A percentile compares a stretch with the other conserved stretches of the same genome.
Evolutionary conservation across 30 jellyfish, hydroid and myxozoan species (phyloP).

Genomic region (Cassiopea andromeda): DNA sequence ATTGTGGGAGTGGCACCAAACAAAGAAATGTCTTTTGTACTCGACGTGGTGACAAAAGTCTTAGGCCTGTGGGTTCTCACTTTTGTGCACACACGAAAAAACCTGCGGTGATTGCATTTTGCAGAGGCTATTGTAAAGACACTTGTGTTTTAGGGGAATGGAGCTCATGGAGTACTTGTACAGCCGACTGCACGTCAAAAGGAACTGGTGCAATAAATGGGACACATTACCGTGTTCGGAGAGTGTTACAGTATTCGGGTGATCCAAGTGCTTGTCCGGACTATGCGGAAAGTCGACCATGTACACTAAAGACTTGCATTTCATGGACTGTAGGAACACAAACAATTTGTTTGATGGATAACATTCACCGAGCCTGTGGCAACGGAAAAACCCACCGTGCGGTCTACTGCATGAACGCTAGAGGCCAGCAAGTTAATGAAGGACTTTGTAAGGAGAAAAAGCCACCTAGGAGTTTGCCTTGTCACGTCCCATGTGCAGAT

Average conservation of each 20-base stretch:
- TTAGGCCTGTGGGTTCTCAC: slow-evolving; percentile 56
- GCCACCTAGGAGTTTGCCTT: slow-evolving; percentile 66
- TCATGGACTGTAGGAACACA: slow-evolving; percentile 70
- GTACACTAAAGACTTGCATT: slow-evolving; percentile 56
- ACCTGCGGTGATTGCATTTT: slow-evolving; percentile 57
- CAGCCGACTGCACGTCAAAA: slow-evolving; percentile 55
- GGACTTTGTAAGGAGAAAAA: slow-evolving; percentile 28
- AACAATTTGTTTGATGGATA: slow-evolving; percentile 61
- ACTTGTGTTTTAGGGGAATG: slow-evolving; percentile 72
- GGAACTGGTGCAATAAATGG: slow-evolving; percentile 52
- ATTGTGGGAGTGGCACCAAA: slow-evolving; percentile 60
- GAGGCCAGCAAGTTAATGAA: slow-evolving; percentile 63
- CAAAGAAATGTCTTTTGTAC: slow-evolving; percentile 67
- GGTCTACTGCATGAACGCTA: slow-evolving; percentile 70
- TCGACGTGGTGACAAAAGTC: slow-evolving; percentile 52
- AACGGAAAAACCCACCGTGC: slow-evolving; percentile 74
- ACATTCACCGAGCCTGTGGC: slow-evolving; percentile 71
- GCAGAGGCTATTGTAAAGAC: slow-evolving; percentile 45
- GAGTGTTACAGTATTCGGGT: slow-evolving; percentile 53
- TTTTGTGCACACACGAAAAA: slow-evolving; percentile 41
- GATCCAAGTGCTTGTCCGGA: slow-evolving; percentile 73
- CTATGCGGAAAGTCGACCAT: slow-evolving; percentile 78
- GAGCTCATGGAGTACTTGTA: slow-evolving; percentile 74
- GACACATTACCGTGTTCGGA: slow-evolving; percentile 66
- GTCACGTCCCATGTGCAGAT: slow-evolving; percentile 76